phyloP scores from a whole-genome alignment of 2,113 vertebrate genomes.

The Rattus norvegicus region GRCr8 NC_086028.1:22025001-22025500 shows the following conservation, averaged over 20 bases:
- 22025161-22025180: background rate
- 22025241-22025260: background rate
- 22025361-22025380: slow-evolving; percentile 56
- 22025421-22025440: slow-evolving; percentile 66
- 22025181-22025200: background rate
- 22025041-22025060: background rate
- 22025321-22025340: background rate
- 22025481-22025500: slow-evolving; percentile 71
- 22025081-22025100: background rate
- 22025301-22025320: background rate
- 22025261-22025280: accelerated
- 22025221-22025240: background rate
- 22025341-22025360: background rate
- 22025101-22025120: background rate
- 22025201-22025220: background rate
- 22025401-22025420: slow-evolving; percentile 62
- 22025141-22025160: background rate
- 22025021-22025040: background rate
- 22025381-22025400: background rate
- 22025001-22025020: background rate
- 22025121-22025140: background rate
- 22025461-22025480: slow-evolving; percentile 58
- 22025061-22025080: background rate
- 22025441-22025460: slow-evolving; percentile 68
- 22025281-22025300: background rate